Conservation (phyloP, 2,797 vertebrate species). For the Cyclura pinguis region DNA sequence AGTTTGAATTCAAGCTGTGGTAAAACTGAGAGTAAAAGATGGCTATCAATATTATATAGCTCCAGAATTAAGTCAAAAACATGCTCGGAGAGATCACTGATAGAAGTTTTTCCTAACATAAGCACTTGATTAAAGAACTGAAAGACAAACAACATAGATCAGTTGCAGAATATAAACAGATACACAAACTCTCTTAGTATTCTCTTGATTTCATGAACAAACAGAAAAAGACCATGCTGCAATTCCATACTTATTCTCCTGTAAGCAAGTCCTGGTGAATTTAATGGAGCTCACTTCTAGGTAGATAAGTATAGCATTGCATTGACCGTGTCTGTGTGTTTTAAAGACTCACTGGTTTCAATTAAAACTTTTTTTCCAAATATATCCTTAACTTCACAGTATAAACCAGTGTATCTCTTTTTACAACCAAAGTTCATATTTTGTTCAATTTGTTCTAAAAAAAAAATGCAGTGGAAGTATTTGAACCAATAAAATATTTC, state of each 20-base stretch:
- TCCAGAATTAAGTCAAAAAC: slow-evolving; percentile 98
- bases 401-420: not conserved
- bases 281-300: not conserved
- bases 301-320: not conserved
- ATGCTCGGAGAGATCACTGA: slow-evolving; percentile 97
- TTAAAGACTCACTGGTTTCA: not conserved
- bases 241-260: not conserved
- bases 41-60: slow-evolving; percentile 98
- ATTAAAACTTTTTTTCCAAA: not conserved
- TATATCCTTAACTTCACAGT: not conserved
- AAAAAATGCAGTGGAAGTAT: fast-evolving
- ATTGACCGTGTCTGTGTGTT: not conserved
- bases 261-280: not conserved
- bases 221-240: not conserved
- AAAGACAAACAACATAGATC: slow-evolving; percentile 54
- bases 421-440: not conserved
- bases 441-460: not conserved
- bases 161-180: slow-evolving; percentile 40
- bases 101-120: slow-evolving; percentile 98
- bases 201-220: not conserved
- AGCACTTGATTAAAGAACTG: slow-evolving; percentile 99
- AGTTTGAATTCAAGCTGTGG: slow-evolving; percentile 99
- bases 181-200: slow-evolving; percentile 15
- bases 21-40: slow-evolving; percentile 96
- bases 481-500: slow-evolving; percentile 26